Conservation (phyloP, 2,888 invertebrate genomes). For the Yponomeuta evonymella region DNA sequence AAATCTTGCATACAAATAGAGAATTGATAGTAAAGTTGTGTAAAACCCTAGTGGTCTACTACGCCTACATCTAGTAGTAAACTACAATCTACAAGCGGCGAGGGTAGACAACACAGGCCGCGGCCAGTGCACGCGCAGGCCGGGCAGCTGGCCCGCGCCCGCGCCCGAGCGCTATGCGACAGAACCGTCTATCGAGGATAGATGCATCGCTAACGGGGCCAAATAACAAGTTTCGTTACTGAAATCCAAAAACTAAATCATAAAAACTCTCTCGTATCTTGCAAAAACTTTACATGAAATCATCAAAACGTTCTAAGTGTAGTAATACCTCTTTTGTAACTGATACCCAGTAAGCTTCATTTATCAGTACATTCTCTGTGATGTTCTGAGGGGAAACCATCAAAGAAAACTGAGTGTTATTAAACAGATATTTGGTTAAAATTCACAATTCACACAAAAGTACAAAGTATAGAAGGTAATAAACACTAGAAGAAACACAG, state of each 20-base stretch:
- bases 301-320: slow-evolving; percentile 79
- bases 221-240: slow-evolving; percentile 75
- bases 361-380: slow-evolving; percentile 96
- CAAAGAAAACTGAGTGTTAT: slow-evolving; percentile 62
- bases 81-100: slow-evolving; percentile 73
- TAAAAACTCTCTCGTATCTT: slow-evolving; percentile 73
- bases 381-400: slow-evolving; percentile 91
- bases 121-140: slow-evolving; percentile 39
- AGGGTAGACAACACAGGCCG: slow-evolving; percentile 68
- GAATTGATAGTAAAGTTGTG: slow-evolving; percentile 73
- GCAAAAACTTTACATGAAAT: slow-evolving; percentile 76
- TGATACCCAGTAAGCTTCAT: slow-evolving; percentile 95
- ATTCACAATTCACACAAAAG: slow-evolving; percentile 2
- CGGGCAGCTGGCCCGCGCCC: slow-evolving; percentile 32
- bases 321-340: slow-evolving; percentile 90
- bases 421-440: slow-evolving; percentile 16
- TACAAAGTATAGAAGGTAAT: slow-evolving; percentile 22
- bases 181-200: slow-evolving; percentile 70
- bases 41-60: slow-evolving; percentile 76
- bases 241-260: slow-evolving; percentile 76
- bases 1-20: slow-evolving; percentile 72
- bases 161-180: slow-evolving; percentile 30
- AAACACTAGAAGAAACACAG: slow-evolving; percentile 39
- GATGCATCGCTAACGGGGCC: slow-evolving; percentile 78
- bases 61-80: slow-evolving; percentile 70